Conservation (phyloP, 2,797 vertebrate species). For the Lemur catta region DNA sequence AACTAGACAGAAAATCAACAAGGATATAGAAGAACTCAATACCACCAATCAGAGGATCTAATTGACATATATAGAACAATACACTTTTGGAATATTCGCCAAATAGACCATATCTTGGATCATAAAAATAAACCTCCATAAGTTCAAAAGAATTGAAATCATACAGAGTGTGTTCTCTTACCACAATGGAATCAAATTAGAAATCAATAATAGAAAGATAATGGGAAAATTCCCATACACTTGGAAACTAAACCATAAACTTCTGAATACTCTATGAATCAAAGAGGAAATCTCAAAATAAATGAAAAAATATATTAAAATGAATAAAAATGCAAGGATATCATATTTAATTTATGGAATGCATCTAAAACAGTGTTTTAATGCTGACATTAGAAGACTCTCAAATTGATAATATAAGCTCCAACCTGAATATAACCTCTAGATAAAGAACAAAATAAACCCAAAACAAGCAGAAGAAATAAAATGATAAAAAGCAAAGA, state of each 20-base stretch:
- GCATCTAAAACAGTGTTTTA: background rate
- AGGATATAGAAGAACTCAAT: background rate
- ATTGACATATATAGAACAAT: background rate
- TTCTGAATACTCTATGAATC: background rate
- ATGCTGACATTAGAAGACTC: background rate
- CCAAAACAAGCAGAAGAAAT: background rate
- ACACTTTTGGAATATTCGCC: background rate
- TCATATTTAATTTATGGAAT: background rate
- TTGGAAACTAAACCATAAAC: background rate
- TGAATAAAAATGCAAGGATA: background rate
- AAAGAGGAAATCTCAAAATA: background rate
- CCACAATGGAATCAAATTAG: background rate
- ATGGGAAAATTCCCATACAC: background rate
- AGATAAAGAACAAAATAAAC: background rate
- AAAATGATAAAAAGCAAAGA: background rate
- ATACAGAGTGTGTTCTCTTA: background rate
- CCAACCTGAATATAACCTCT: background rate
- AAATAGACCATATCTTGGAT: conserved; percentile 64
- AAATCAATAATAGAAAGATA: background rate
- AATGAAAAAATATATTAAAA: background rate
- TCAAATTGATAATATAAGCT: background rate
- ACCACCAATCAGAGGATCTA: background rate
- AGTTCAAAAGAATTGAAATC: background rate
- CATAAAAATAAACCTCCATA: background rate
- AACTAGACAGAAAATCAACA: background rate